phyloP scores from a whole-genome alignment of 2,797 vertebrate species.

The Hypotaenidia philippensis region DNA sequence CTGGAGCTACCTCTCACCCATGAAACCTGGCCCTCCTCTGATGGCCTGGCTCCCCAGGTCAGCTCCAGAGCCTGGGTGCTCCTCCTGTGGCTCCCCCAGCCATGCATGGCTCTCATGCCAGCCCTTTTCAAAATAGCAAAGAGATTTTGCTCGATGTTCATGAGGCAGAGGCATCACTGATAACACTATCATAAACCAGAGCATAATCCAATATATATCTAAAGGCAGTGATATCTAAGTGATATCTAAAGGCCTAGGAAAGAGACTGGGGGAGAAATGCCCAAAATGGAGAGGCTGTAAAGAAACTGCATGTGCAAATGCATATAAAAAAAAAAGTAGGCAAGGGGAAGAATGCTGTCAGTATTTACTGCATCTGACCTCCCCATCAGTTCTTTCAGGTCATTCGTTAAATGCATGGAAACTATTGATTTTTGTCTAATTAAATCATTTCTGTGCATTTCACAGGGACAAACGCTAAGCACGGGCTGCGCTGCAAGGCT shows the following conservation, averaged over 20 bases:
- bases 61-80: neutral
- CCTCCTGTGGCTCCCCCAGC: neutral
- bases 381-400: neutral
- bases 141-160: neutral
- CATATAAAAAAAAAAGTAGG: neutral
- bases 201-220: neutral
- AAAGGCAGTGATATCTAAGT: neutral
- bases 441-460: constrained; percentile 45
- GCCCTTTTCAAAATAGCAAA: neutral
- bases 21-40: neutral
- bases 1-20: neutral
- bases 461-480: constrained; percentile 93
- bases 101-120: neutral
- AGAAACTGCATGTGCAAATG: neutral
- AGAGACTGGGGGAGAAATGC: neutral
- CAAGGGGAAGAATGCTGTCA: neutral
- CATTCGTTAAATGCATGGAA: constrained; percentile 54
- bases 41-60: neutral
- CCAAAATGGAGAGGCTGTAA: neutral
- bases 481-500: constrained; percentile 96
- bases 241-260: too few species aligned
- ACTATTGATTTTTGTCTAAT: constrained; percentile 60
- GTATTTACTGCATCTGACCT: neutral
- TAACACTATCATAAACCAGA: neutral
- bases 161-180: neutral